A percentile compares a stretch with the other conserved stretches of the same genome.
phyloP scores from a whole-genome alignment of 2,888 invertebrate species.

The Caenorhabditis sp. region DNA sequence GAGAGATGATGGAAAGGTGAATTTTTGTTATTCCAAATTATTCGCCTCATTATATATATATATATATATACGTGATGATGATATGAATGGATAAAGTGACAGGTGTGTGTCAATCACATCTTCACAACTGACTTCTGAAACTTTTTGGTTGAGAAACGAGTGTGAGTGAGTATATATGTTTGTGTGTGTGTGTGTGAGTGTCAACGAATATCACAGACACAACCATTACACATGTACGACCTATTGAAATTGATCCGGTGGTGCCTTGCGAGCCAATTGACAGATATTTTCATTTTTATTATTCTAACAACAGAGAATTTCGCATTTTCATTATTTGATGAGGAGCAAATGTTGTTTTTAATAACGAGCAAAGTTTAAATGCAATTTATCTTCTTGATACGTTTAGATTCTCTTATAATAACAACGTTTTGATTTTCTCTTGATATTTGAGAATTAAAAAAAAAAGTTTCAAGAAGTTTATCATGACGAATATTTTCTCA shows the following conservation, averaged over 20 bases:
- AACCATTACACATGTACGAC: too few species aligned
- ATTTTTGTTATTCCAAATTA: neutral
- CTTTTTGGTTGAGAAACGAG: neutral
- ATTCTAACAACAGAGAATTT: neutral
- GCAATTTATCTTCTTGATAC: neutral
- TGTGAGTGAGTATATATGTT: too few species aligned
- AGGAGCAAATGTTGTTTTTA: neutral
- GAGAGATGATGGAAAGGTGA: neutral
- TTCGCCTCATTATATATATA: neutral
- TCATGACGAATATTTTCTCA: too few species aligned
- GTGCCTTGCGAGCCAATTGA: neutral
- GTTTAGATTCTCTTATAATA: neutral
- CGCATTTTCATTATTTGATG: neutral
- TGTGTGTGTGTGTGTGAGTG: too few species aligned
- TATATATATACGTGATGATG: too few species aligned
- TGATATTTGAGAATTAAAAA: too few species aligned
- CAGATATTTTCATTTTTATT: neutral
- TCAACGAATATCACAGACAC: too few species aligned
- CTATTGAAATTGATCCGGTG: too few species aligned
- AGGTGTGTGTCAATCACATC: neutral
- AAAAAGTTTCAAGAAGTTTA: too few species aligned
- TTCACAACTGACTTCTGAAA: neutral
- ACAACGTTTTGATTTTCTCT: neutral
- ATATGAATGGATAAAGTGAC: neutral
- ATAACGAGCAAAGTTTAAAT: neutral